Conservation (phyloP, 2,888 invertebrate genomes). For the Lissocephala sabroskyi region DNA sequence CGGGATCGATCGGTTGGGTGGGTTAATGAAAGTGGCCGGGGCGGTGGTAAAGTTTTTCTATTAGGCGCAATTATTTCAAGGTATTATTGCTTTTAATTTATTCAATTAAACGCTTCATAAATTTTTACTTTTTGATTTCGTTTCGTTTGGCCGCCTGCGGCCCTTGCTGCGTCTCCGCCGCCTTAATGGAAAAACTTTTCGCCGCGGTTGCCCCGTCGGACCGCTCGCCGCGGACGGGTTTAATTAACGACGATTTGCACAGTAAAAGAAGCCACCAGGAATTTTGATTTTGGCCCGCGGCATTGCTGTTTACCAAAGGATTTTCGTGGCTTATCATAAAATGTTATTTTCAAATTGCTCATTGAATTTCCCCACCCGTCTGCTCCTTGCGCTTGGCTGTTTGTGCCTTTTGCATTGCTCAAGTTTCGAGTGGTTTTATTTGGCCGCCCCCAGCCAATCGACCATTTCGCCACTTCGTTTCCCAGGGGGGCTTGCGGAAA, state of each 20-base stretch:
- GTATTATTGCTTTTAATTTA: conserved; percentile 70
- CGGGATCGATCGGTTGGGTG: too few relatives aligned
- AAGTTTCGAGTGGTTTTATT: conserved; percentile 18
- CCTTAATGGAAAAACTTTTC: conserved; percentile 67
- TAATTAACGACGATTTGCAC: conserved; percentile 66
- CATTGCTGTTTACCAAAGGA: conserved; percentile 56
- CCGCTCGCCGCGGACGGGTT: conserved; percentile 46
- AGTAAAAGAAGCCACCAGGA: conserved; percentile 31
- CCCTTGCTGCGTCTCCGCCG: too few relatives aligned
- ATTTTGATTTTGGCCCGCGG: conserved; percentile 39
- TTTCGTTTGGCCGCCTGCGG: conserved; percentile 46
- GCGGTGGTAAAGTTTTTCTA: conserved; percentile 53
- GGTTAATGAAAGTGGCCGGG: too few relatives aligned
- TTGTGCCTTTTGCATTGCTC: conserved; percentile 60
- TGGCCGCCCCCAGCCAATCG: neutral
- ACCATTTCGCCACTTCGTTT: neutral
- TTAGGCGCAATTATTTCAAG: conserved; percentile 61
- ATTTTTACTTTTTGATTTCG: conserved; percentile 68
- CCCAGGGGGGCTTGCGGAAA: too few relatives aligned
- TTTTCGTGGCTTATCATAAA: conserved; percentile 57
- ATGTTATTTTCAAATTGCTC: conserved; percentile 62
- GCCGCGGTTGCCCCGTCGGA: conserved; percentile 39
- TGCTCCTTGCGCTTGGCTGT: too few relatives aligned
- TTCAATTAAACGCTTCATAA: conserved; percentile 71
- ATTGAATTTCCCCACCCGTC: conserved; percentile 43